Evolutionary conservation across 2,888 invertebrate species (phyloP), one percentile per base, ranked within the genome.

Genomic region (Tetheella fluctuosa): DNA sequence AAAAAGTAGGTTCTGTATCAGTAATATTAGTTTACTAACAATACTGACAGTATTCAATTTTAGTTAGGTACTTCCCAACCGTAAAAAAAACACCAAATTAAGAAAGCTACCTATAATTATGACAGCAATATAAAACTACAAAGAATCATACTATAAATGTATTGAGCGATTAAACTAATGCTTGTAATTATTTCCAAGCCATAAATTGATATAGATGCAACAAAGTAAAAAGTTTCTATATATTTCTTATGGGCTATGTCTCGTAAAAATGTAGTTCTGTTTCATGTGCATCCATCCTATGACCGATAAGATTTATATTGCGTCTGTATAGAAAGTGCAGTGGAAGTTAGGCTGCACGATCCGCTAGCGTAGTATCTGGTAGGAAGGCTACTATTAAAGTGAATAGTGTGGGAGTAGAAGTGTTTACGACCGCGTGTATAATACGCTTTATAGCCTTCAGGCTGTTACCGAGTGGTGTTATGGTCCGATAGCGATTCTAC

Each of bases 401-500:
- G 67, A 71, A 70, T 72, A 73, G 71, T 69, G 76, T 67, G 66
- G 71, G 60, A 69, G 70, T 74, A 70, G 72, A 76, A 77, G 77
- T 80, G 80, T 89, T 90, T 88, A 90, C 85, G 89, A 88, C 85
- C 85, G 84, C 84, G 80, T 84, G 81, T 81, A 81, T 71, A 79
- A 80, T 72, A 77, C 76, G 74, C 66, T 90, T 89, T 86, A 89
- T 73, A 72, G 74, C 74, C 69, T 79, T 74, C 71, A 65, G 71
- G 73, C 77, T 76, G 73, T 82, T 78, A 80, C 74, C 67, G 66
- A 64, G 60, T 69, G 63, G 67, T 70, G 67, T 70, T 66, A 66
- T 65, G 62, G 61, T 61, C 65, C 54, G 52, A 48, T 30, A 60
- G 59, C 42, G 60, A 66, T 56, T 59, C 42, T 54, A 54, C 42